Conservation (phyloP, 2,113 vertebrate species). For the Diphyllodes magnificus region DNA sequence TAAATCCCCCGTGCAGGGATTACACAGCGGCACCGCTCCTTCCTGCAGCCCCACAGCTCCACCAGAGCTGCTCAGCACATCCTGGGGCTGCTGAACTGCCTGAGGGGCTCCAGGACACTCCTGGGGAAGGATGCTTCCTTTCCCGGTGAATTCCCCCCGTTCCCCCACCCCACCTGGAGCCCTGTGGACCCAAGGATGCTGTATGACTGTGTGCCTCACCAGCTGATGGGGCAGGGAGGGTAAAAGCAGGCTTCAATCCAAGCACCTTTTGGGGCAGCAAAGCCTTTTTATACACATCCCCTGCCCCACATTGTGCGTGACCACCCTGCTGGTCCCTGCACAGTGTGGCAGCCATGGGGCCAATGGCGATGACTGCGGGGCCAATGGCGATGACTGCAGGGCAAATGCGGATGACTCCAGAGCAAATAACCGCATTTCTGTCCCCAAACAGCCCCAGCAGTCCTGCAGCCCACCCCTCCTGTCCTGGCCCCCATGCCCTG, state of each 20-base stretch:
- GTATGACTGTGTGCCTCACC: not conserved
- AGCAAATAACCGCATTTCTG: not conserved
- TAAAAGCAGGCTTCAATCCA: not conserved
- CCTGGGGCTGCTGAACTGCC: not conserved
- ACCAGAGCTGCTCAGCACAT: constrained; percentile 33
- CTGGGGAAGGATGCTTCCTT: not conserved
- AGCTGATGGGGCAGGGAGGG: fast-evolving
- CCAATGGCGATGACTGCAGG: fast-evolving
- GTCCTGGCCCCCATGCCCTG: not conserved
- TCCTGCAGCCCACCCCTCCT: not conserved
- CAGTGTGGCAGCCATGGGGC: not conserved
- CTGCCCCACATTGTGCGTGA: not conserved
- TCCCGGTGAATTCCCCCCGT: fast-evolving
- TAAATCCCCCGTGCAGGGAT: not conserved
- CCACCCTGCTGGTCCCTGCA: not conserved
- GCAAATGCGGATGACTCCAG: not conserved
- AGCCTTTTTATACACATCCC: not conserved
- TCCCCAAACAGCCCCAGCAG: not conserved
- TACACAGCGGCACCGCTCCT: not conserved
- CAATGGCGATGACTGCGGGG: fast-evolving
- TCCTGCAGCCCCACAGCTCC: not conserved
- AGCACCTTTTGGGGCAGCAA: not conserved
- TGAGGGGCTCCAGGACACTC: not conserved
- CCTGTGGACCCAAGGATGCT: not conserved
- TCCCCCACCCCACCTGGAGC: not conserved